A percentile compares a stretch with the other conserved stretches of the same genome.
These are phyloP conservation scores for Mus spicilegus DNA, from an alignment of 2,113 vertebrate genomes.

Conservation along the genomic window DNA sequence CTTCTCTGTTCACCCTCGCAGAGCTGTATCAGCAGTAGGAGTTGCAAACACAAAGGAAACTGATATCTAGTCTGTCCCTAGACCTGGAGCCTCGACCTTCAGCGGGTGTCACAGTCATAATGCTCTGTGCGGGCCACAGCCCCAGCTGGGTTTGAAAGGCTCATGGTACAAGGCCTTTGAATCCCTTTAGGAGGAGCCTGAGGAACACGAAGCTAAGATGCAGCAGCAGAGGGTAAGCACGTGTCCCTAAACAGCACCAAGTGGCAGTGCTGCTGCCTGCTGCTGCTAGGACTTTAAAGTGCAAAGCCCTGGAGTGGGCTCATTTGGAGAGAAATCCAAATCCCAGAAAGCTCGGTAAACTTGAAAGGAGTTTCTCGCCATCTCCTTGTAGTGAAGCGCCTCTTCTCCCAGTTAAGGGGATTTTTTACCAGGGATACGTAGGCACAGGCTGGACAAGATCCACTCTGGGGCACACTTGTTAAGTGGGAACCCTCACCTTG, in stretches of 20 bases:
- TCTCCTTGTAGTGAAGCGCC: neutral
- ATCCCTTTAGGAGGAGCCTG: conserved; percentile 24
- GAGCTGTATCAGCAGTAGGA: neutral
- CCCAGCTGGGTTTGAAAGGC: neutral
- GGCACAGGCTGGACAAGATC: neutral
- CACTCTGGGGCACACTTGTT: neutral
- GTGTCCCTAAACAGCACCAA: conserved; percentile 23
- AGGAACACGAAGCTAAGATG: neutral
- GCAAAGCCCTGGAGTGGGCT: neutral
- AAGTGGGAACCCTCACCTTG: conserved; percentile 18
- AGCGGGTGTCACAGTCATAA: neutral
- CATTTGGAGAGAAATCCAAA: conserved; percentile 45
- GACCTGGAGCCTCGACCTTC: neutral
- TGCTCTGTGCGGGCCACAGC: neutral
- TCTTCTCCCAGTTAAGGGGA: neutral
- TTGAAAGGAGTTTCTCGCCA: neutral
- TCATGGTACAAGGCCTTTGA: neutral
- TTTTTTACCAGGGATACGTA: neutral
- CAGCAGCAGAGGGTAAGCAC: neutral
- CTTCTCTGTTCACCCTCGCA: neutral
- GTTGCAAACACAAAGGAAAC: neutral
- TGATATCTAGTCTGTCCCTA: neutral
- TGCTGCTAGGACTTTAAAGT: conserved; percentile 30
- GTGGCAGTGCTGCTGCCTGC: neutral
- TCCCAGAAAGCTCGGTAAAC: conserved; percentile 44